phyloP scores from a whole-genome alignment of 2,113 vertebrate genomes.

The Rousettus leschenaultii region DNA sequence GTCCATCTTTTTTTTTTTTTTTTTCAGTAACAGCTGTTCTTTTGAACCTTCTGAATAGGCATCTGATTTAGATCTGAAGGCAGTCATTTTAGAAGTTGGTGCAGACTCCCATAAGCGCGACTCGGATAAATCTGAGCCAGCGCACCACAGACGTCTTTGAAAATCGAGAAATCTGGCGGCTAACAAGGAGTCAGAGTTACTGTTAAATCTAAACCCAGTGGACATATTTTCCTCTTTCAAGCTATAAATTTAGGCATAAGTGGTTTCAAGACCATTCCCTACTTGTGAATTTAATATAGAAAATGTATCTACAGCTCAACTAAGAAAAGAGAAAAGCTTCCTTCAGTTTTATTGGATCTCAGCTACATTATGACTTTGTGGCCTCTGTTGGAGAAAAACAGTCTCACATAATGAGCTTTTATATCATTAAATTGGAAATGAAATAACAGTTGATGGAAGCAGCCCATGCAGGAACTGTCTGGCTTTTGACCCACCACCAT shows the following conservation, averaged over 20 bases:
- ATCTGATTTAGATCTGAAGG: slow-evolving; percentile 61
- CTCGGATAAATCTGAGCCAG: not conserved
- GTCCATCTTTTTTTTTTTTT: not conserved
- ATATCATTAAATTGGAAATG: slow-evolving; percentile 39
- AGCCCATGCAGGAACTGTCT: not conserved
- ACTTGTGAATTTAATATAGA: slow-evolving; percentile 68
- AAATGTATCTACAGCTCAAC: slow-evolving; percentile 61
- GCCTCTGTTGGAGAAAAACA: slow-evolving; percentile 27
- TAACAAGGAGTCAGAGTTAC: not conserved
- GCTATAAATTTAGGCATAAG: slow-evolving; percentile 62
- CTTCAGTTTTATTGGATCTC: slow-evolving; percentile 40
- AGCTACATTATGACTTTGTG: slow-evolving; percentile 43
- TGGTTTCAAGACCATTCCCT: slow-evolving; percentile 3
- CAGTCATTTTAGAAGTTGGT: not conserved
- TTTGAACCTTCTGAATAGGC: slow-evolving; percentile 58
- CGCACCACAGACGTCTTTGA: slow-evolving; percentile 16
- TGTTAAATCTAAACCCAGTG: not conserved
- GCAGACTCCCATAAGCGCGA: not conserved
- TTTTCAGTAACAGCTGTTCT: not conserved
- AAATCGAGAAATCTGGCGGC: not conserved
- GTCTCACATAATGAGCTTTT: slow-evolving; percentile 41
- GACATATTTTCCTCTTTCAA: not conserved
- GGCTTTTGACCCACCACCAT: not conserved
- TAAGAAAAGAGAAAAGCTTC: not conserved
- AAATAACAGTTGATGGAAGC: slow-evolving; percentile 24